Conservation (phyloP, 2,113 vertebrate species). For the Pelmatolapia mariae region DNA sequence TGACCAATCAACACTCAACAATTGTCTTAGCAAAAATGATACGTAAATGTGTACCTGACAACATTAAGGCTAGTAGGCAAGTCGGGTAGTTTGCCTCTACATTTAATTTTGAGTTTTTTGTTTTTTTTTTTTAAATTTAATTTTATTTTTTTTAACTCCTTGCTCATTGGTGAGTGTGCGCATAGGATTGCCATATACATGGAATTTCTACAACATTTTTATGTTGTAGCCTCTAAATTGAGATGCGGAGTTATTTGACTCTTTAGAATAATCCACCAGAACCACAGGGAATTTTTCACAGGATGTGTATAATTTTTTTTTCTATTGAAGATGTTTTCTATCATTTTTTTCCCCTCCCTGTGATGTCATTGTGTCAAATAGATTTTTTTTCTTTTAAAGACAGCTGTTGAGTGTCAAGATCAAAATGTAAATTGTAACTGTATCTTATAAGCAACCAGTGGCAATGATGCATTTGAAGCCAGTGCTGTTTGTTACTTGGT, state of each 20-base stretch:
- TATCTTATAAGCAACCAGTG: not conserved
- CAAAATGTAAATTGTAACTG: not conserved
- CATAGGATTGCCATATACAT: not conserved
- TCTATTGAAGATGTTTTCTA: not conserved
- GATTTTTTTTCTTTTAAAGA: not conserved
- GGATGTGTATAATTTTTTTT: not conserved
- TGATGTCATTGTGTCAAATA: not conserved
- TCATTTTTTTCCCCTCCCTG: accelerated
- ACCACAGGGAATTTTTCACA: not conserved
- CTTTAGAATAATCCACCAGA: not conserved
- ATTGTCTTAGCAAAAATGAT: not conserved
- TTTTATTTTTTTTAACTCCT: accelerated
- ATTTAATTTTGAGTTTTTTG: not conserved
- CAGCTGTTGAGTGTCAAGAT: conserved; percentile 7
- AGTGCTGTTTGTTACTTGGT: not conserved
- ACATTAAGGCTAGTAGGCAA: not conserved
- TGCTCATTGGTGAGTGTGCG: not conserved
- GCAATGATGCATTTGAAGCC: not conserved
- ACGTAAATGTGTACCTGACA: not conserved
- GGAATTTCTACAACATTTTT: not conserved
- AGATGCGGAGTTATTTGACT: not conserved
- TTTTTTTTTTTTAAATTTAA: not conserved
- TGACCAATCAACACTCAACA: not conserved
- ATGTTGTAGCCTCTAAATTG: not conserved
- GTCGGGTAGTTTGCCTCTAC: accelerated